A percentile compares a stretch with the other conserved stretches of the same genome.
These are phyloP conservation scores for Chloroclystis v-ata DNA, from an alignment of 2,888 invertebrate genomes.

Conservation along the genomic window DNA sequence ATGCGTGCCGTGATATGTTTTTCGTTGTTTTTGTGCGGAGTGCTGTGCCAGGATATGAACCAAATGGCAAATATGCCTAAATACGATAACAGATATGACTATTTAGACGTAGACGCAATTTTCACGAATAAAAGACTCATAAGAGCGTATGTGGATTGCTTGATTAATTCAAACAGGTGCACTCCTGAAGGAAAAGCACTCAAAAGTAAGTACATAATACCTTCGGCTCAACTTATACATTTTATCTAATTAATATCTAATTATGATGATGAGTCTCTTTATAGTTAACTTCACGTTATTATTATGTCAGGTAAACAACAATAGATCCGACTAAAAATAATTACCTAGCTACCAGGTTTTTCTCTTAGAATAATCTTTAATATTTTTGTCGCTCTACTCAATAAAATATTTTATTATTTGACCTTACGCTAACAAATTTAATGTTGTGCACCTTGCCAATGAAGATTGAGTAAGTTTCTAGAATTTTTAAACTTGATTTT, in stretches of 20 bases:
- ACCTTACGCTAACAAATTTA: conserved; percentile 9
- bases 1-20: conserved; percentile 55
- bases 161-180: conserved; percentile 82
- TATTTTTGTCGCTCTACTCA: no score
- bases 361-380: no score
- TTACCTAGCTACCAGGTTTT: no score
- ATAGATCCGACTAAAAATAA: no score
- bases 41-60: conserved; percentile 53
- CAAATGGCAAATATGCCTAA: conserved; percentile 60
- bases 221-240: no score
- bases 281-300: no score
- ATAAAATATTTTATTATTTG: conserved; percentile 10
- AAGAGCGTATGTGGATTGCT: conserved; percentile 83
- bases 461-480: conserved; percentile 7
- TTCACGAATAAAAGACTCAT: conserved; percentile 83
- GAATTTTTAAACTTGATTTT: conserved; percentile 8
- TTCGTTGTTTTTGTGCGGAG: conserved; percentile 48
- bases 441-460: conserved; percentile 1
- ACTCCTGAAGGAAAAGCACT: conserved; percentile 84
- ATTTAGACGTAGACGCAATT: conserved; percentile 83
- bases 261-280: no score
- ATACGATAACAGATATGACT: conserved; percentile 80
- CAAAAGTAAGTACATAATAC: conserved; percentile 79
- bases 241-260: no score
- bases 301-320: no score